These are phyloP conservation scores for Galerucella calmariensis DNA, from an alignment of 2,888 invertebrate species.

Conservation along the genomic window DNA sequence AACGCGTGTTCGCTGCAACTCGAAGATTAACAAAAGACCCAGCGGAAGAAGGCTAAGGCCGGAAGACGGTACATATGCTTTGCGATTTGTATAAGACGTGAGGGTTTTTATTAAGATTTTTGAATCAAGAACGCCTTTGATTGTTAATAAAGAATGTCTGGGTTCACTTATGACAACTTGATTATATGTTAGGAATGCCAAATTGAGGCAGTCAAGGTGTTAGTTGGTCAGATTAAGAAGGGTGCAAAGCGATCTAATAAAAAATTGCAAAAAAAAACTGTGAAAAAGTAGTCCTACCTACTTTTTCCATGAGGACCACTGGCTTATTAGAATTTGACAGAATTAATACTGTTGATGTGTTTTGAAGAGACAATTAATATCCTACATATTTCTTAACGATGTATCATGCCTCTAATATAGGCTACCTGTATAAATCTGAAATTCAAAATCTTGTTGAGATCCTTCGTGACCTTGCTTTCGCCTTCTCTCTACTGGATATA, in stretches of 20 bases:
- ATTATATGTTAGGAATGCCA: constrained; percentile 26
- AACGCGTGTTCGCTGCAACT: constrained; percentile 48
- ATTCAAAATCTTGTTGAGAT: background rate
- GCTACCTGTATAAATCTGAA: background rate
- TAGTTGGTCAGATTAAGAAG: constrained; percentile 23
- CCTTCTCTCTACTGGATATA: too few relatives aligned
- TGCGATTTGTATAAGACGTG: constrained; percentile 44
- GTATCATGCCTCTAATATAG: too few relatives aligned
- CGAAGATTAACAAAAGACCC: constrained; percentile 46
- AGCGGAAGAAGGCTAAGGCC: constrained; percentile 52
- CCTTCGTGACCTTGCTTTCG: too few relatives aligned
- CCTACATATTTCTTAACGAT: too few relatives aligned
- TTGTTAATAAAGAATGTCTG: constrained; percentile 36
- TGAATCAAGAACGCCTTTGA: constrained; percentile 48
- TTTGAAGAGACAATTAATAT: too few relatives aligned
- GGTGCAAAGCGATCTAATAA: background rate
- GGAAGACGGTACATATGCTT: constrained; percentile 54
- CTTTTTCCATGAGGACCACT: too few relatives aligned
- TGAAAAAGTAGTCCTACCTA: too few relatives aligned
- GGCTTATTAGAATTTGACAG: too few relatives aligned
- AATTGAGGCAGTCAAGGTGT: constrained; percentile 32
- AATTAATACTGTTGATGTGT: too few relatives aligned
- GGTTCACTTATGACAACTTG: constrained; percentile 33
- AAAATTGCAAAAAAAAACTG: too few relatives aligned
- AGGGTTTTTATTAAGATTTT: constrained; percentile 43